Evolutionary conservation across 1,140 invertebrate genomes (phyloP).

Genomic region (Cotesia typhae): DNA sequence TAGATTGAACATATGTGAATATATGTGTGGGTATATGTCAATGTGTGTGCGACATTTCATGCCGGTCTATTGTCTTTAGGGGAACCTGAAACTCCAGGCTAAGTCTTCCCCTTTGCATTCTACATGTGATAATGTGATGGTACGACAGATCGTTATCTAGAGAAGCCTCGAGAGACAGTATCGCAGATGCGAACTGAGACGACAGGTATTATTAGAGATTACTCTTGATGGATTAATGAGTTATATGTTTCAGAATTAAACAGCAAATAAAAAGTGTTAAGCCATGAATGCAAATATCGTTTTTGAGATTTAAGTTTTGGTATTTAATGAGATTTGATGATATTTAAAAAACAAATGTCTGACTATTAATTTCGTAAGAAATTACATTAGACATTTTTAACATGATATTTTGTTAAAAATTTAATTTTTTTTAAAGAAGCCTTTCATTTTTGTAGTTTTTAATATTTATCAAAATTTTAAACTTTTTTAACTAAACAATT

Average conservation of each 20-base stretch:
- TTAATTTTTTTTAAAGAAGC: too few relatives aligned
- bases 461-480: too few relatives aligned
- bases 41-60: not conserved
- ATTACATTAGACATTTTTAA: too few relatives aligned
- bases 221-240: constrained; percentile 25
- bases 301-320: too few relatives aligned
- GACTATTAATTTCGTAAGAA: too few relatives aligned
- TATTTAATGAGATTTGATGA: too few relatives aligned
- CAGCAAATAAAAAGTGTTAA: not conserved
- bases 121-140: constrained; percentile 10
- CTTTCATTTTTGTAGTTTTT: too few relatives aligned
- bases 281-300: too few relatives aligned
- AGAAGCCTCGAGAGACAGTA: constrained; percentile 12
- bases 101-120: not conserved
- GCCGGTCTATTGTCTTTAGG: constrained; percentile 12
- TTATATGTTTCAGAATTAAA: constrained; percentile 3
- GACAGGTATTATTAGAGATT: constrained; percentile 15
- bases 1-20: not conserved
- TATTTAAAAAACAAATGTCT: too few relatives aligned
- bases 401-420: too few relatives aligned
- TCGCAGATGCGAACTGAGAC: constrained; percentile 25
- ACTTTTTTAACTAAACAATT: too few relatives aligned
- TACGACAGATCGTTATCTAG: constrained; percentile 13
- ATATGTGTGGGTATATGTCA: too few relatives aligned
- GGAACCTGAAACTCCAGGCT: constrained; percentile 1